Percentiles rank a stretch among this genome's conserved stretches.
phyloP scores from a whole-genome alignment of 37 sponge, comb jelly and placozoan species.

The Chondrosia reniformis region DNA sequence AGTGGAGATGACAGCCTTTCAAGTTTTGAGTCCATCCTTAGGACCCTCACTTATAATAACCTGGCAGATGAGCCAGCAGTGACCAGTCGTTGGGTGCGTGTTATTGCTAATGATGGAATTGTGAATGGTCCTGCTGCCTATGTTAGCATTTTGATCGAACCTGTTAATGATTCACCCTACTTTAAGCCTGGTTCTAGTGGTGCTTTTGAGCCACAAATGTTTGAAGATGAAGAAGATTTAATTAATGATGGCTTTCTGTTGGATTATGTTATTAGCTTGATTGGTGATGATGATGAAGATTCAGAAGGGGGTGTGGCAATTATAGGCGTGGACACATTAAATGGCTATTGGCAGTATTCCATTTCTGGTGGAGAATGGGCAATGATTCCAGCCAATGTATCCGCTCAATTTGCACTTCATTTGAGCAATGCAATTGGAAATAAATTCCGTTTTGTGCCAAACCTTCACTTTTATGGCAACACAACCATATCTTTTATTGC shows the following conservation, averaged over 20 bases:
- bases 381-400: conserved; percentile 16
- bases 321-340: conserved; percentile 23
- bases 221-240: conserved; percentile 45
- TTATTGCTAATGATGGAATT: conserved; percentile 65
- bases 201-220: conserved; percentile 38
- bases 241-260: conserved; percentile 48
- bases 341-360: conserved; percentile 59
- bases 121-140: conserved; percentile 36
- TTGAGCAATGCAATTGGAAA: background rate
- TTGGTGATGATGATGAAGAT: conserved; percentile 65
- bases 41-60: conserved; percentile 73
- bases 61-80: conserved; percentile 80
- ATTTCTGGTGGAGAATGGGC: conserved; percentile 23
- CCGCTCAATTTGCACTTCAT: background rate
- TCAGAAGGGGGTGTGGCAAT: conserved; percentile 62
- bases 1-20: conserved; percentile 53
- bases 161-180: conserved; percentile 88
- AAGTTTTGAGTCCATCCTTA: conserved; percentile 63
- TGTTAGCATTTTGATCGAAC: conserved; percentile 44
- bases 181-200: conserved; percentile 28
- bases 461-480: conserved; percentile 38
- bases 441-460: conserved; percentile 21
- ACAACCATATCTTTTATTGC: conserved; percentile 26
- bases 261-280: conserved; percentile 35
- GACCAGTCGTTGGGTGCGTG: conserved; percentile 26